These are phyloP conservation scores for Leptinotarsa rubiginosa DNA, from an alignment of 2,888 invertebrate species.

Conservation along the genomic window DNA sequence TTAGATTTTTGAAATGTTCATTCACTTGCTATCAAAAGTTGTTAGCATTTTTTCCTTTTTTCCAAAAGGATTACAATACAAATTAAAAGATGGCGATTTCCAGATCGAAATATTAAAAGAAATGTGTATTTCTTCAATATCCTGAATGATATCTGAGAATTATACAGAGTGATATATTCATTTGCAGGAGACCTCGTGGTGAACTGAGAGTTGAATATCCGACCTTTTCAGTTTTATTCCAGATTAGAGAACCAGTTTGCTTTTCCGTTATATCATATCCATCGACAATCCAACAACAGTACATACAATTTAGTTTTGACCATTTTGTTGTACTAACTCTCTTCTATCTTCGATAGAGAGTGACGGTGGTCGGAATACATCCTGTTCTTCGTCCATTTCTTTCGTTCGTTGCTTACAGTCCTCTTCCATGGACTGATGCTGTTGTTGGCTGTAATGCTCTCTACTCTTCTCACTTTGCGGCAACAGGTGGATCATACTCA, in stretches of 20 bases:
- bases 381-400: slow-evolving; percentile 62
- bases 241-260: slow-evolving; percentile 6
- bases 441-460: slow-evolving; percentile 72
- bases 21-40: no score
- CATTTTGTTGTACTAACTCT: slow-evolving; percentile 81
- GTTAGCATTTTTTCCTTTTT: no score
- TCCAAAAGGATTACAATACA: no score
- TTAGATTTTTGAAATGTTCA: no score
- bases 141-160: no score
- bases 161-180: no score
- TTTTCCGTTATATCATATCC: background rate
- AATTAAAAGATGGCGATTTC: no score
- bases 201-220: no score
- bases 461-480: slow-evolving; percentile 83
- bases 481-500: slow-evolving; percentile 86
- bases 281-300: background rate
- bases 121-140: no score
- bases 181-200: no score
- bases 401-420: slow-evolving; percentile 54
- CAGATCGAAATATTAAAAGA: no score
- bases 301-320: slow-evolving; percentile 73
- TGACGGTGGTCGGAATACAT: slow-evolving; percentile 68
- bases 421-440: slow-evolving; percentile 74
- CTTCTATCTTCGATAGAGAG: slow-evolving; percentile 73
- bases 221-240: background rate